Conservation (phyloP, 2,888 invertebrate species). For the Papilio protenor region DNA sequence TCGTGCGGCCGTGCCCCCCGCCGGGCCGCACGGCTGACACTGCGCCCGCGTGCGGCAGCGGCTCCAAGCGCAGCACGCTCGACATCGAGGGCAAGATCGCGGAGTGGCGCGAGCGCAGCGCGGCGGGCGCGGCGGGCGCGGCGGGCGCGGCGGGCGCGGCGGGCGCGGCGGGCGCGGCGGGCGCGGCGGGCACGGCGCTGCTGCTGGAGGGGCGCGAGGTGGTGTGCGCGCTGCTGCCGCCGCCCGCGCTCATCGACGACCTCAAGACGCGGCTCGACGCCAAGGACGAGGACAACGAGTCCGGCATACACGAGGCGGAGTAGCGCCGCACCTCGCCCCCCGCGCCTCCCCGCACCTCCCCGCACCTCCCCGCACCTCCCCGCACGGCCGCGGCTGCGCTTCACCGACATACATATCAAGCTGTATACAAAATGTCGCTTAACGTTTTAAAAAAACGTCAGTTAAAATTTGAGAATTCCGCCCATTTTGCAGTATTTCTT, state of each 20-base stretch:
- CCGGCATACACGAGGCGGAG: slow-evolving; percentile 79
- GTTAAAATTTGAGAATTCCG: background rate
- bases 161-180: slow-evolving; percentile 40
- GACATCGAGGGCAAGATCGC: slow-evolving; percentile 83
- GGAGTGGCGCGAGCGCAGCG: slow-evolving; percentile 72
- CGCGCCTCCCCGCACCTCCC: too few relatives aligned
- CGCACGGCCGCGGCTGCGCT: background rate
- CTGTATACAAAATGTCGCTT: background rate
- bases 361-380: too few relatives aligned
- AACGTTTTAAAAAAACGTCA: background rate
- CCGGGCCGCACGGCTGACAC: slow-evolving; percentile 70
- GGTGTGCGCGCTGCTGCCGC: slow-evolving; percentile 70
- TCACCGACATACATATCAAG: background rate
- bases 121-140: slow-evolving; percentile 53
- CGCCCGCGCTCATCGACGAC: slow-evolving; percentile 74
- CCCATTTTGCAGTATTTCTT: background rate
- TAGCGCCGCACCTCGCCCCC: slow-evolving; percentile 53
- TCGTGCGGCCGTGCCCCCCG: slow-evolving; percentile 68
- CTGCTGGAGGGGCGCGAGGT: slow-evolving; percentile 70
- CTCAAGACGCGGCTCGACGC: slow-evolving; percentile 75
- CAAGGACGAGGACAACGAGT: slow-evolving; percentile 80
- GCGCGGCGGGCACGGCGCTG: slow-evolving; percentile 57
- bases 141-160: slow-evolving; percentile 47
- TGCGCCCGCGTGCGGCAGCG: slow-evolving; percentile 58
- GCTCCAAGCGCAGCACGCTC: slow-evolving; percentile 80